Base-by-base conservation (phyloP, 1,140 invertebrate species). In the Musca vetustissima region DNA sequence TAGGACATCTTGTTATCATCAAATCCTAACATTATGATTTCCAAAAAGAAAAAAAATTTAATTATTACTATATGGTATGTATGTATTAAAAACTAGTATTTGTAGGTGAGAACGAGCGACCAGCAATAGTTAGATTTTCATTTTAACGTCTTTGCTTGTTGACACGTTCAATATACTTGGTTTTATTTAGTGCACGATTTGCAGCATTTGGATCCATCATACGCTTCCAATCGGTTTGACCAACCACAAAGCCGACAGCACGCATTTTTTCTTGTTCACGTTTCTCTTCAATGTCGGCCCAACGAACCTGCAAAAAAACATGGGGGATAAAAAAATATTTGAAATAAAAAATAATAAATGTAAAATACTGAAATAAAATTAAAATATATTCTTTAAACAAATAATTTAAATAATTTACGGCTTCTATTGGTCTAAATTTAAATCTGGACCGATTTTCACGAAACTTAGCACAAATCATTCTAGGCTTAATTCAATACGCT, bases 261-360 rank as follows among this genome's bases (percentile, higher is more conserved):
- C 94, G 89, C 88, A 95, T 92, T 84, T 94, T 93, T 76, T 94
- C 90, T 84, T 97, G 95, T 73, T 92, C 83, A 73, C 92, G 92
- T 75, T 90, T 87, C 83, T 97, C 95, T 86, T 97, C 96, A 74
- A 98, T 87, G 85, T 98, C 96, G n/a, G 96, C 96, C 96, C 96
- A 98, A 68, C 95, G 89, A 71, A 98, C 95, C 95, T 97, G 81
- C 72, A 83, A 80, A 71, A 68, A 67, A 59, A 15, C n/a, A n/a
- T n/a, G n/a, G n/a, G n/a, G 22, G 53, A 28, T 3, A 28, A 28
- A 57, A 28, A 57, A 28, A n/a, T n/a, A n/a, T n/a, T n/a, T n/a
- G n/a, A n/a, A n/a, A n/a, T n/a, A n/a, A n/a, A n/a, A n/a, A n/a
- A n/a, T n/a, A n/a, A n/a, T n/a, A n/a, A n/a, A n/a, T n/a, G n/a